Percentiles rank a stretch among this genome's conserved stretches.
phyloP scores from a whole-genome alignment of 2,797 vertebrate genomes.

The Chanos chanos region DNA sequence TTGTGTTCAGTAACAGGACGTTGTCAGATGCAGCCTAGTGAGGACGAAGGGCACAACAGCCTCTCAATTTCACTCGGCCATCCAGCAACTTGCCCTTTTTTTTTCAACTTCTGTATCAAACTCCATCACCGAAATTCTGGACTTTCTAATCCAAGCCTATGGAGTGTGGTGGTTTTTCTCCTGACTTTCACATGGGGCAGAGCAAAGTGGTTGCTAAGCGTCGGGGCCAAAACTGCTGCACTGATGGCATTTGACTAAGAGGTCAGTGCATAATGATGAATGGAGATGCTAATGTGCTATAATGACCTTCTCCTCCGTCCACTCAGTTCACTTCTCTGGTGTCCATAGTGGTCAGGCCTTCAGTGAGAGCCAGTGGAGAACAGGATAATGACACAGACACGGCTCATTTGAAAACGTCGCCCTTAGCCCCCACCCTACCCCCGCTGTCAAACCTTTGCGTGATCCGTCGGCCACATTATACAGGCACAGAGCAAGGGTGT shows the following conservation, averaged over 20 bases:
- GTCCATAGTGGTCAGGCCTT: slow-evolving; percentile 34
- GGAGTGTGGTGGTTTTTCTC: slow-evolving; percentile 8
- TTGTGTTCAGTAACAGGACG: not conserved
- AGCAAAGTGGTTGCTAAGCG: slow-evolving; percentile 34
- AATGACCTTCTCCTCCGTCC: slow-evolving; percentile 54
- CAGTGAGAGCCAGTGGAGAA: slow-evolving; percentile 31
- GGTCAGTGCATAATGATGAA: slow-evolving; percentile 53
- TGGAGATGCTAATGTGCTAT: slow-evolving; percentile 63
- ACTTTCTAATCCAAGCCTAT: not conserved
- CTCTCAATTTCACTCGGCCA: too few relatives aligned
- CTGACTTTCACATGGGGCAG: slow-evolving; percentile 23
- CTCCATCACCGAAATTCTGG: too few relatives aligned
- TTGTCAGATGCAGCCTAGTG: not conserved
- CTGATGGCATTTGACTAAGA: slow-evolving; percentile 43
- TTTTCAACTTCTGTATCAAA: too few relatives aligned
- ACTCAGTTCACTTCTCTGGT: slow-evolving; percentile 39
- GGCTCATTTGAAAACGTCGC: slow-evolving; percentile 43
- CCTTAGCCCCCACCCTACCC: slow-evolving; percentile 1
- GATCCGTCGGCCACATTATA: too few relatives aligned
- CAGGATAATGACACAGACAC: slow-evolving; percentile 34
- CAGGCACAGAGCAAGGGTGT: too few relatives aligned
- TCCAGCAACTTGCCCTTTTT: too few relatives aligned
- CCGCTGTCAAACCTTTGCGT: too few relatives aligned
- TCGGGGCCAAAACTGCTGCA: slow-evolving; percentile 24
- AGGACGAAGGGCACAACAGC: not conserved